Evolutionary conservation across 2,888 invertebrate genomes (phyloP).

Genomic region (Lasioglossum lativentre): DNA sequence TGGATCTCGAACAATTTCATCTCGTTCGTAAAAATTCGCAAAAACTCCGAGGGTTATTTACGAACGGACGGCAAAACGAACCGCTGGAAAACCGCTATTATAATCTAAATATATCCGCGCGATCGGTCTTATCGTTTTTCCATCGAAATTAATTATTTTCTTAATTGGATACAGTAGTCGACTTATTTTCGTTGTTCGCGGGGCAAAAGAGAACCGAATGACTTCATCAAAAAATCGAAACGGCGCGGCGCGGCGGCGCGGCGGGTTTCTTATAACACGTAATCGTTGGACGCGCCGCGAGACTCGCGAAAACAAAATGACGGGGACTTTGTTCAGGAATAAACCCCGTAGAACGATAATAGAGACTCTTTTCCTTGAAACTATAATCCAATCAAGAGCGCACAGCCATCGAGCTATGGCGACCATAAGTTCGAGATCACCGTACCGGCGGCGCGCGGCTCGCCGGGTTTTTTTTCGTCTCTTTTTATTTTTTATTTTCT

Average conservation of each 20-base stretch:
- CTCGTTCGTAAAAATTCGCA: neutral
- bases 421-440: slow-evolving; percentile 12
- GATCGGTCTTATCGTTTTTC: slow-evolving; percentile 7
- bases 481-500: neutral
- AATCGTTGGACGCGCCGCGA: neutral
- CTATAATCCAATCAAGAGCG: slow-evolving; percentile 14
- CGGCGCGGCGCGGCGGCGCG: neutral
- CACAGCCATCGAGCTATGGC: neutral
- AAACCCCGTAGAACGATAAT: slow-evolving; percentile 1
- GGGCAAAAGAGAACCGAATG: neutral
- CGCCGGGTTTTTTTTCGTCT: neutral
- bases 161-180: neutral
- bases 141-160: slow-evolving; percentile 4
- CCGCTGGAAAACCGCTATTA: neutral
- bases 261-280: neutral
- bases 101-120: neutral
- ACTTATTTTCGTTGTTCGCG: neutral
- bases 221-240: neutral
- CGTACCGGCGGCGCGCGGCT: neutral
- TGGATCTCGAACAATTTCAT: neutral
- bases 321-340: neutral
- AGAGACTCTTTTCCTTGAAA: neutral
- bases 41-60: neutral
- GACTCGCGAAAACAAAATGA: neutral
- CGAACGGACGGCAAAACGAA: neutral